Percentiles rank a stretch among this genome's conserved stretches.
Conservation (phyloP, 2,888 invertebrate species). For the Miltochrista miniata region DNA sequence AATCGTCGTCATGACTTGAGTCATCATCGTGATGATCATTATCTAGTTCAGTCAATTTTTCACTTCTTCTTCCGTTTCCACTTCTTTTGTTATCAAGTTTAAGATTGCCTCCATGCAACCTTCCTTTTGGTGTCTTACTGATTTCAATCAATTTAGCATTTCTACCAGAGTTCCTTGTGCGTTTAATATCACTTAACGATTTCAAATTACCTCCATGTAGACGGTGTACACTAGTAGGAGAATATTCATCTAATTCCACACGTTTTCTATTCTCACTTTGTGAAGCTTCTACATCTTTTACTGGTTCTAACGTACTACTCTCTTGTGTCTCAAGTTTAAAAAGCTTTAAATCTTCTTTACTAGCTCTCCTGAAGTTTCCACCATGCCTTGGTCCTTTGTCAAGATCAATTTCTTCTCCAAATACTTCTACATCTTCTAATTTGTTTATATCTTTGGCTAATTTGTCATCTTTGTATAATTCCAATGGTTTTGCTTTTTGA, state of each 20-base stretch:
- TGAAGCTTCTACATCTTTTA: constrained; percentile 56
- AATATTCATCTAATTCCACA: constrained; percentile 43
- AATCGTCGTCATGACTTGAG: constrained; percentile 38
- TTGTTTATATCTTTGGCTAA: constrained; percentile 72
- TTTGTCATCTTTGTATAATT: constrained; percentile 71
- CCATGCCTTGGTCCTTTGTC: constrained; percentile 69
- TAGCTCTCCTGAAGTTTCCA: constrained; percentile 70
- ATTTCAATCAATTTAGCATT: constrained; percentile 55
- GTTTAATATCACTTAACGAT: constrained; percentile 37
- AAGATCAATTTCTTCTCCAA: constrained; percentile 61
- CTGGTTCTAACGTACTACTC: constrained; percentile 17
- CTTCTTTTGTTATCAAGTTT: constrained; percentile 40
- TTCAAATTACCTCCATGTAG: constrained; percentile 51
- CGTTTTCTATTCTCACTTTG: constrained; percentile 56
- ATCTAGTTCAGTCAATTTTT: constrained; percentile 61
- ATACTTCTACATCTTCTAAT: constrained; percentile 72
- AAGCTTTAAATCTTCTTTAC: constrained; percentile 33
- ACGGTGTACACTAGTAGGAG: constrained; percentile 25
- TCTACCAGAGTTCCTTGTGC: constrained; percentile 38
- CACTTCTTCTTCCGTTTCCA: constrained; percentile 40
- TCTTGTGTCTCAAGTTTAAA: constrained; percentile 7
- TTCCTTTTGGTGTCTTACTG: constrained; percentile 29
- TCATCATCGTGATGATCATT: constrained; percentile 48
- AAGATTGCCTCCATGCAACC: constrained; percentile 60
- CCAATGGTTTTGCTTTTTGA: constrained; percentile 54